These are phyloP conservation scores for Colaptes auratus DNA, from an alignment of 2,113 vertebrate species.

Conservation along the genomic window DNA sequence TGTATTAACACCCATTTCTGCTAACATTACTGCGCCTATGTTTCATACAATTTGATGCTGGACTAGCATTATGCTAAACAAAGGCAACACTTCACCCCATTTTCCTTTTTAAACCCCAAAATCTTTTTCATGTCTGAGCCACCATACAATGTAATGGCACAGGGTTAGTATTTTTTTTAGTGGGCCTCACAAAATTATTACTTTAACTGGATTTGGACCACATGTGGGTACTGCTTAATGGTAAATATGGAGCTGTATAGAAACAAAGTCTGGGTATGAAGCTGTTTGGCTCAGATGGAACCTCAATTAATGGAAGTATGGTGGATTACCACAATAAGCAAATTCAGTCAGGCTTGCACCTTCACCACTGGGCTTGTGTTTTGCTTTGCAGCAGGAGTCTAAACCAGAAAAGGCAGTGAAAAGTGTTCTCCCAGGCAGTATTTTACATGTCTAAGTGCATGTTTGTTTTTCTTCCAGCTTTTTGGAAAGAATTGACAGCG, in stretches of 20 bases:
- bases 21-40: neutral
- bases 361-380: neutral
- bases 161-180: neutral
- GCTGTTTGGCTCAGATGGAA: neutral
- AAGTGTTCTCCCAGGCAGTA: neutral
- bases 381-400: neutral
- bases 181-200: neutral
- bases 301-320: neutral
- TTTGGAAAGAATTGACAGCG: slow-evolving; percentile 97
- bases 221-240: neutral
- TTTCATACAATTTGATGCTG: neutral
- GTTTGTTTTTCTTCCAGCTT: slow-evolving; percentile 83
- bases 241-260: neutral
- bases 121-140: neutral
- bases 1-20: neutral
- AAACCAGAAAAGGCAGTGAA: neutral
- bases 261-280: neutral
- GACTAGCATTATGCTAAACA: neutral
- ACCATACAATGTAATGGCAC: neutral
- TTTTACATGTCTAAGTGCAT: neutral
- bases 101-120: neutral
- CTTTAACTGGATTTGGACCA: neutral
- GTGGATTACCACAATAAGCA: neutral
- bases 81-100: neutral
- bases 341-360: neutral